Conservation (phyloP, 2,113 vertebrate genomes). For the Sylvia atricapilla region DNA sequence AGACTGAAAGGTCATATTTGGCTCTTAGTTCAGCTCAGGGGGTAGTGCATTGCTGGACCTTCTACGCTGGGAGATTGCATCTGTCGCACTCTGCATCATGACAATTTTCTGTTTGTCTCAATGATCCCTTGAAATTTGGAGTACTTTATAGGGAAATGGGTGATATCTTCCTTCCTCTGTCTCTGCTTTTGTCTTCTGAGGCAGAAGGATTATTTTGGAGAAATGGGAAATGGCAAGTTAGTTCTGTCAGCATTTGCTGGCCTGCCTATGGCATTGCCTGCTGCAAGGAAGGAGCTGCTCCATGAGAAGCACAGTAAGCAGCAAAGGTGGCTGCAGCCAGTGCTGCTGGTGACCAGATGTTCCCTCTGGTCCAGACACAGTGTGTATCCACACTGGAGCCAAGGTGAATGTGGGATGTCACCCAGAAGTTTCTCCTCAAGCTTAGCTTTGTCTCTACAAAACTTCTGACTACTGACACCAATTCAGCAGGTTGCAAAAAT, state of each 20-base stretch:
- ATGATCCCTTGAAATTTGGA: neutral
- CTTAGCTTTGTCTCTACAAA: neutral
- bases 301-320: neutral
- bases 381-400: neutral
- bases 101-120: neutral
- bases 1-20: neutral
- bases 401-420: neutral
- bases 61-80: neutral
- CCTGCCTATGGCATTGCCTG: neutral
- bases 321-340: neutral
- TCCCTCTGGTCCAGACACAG: neutral
- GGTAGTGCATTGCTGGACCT: accelerated
- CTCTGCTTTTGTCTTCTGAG: neutral
- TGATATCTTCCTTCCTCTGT: neutral
- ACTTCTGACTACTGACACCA: neutral
- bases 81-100: neutral
- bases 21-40: neutral
- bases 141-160: neutral
- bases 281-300: neutral
- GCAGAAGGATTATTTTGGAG: neutral
- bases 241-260: neutral
- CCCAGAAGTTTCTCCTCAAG: neutral
- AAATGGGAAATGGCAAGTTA: neutral
- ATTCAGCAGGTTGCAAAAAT: neutral
- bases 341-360: neutral